Evolutionary conservation across 30 jellyfish, hydroid and myxozoan species (phyloP).

Genomic region (Turritopsis rubra): DNA sequence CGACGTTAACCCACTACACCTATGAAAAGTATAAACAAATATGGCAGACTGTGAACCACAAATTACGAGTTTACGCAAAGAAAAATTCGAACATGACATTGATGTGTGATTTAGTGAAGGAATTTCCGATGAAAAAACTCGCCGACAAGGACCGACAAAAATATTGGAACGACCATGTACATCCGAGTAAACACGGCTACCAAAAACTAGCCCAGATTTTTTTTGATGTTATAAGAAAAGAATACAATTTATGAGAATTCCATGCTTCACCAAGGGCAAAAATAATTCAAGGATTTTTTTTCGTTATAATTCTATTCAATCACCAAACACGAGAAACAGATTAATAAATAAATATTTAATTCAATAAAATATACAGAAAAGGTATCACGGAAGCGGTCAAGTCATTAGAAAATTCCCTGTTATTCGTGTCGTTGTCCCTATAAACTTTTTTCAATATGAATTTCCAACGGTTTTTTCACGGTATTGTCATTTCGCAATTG

Average conservation of each 20-base stretch:
- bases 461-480: too few species aligned
- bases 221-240: slow-evolving; percentile 38
- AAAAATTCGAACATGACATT: slow-evolving; percentile 6
- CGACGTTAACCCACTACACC: not conserved
- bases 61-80: slow-evolving; percentile 44
- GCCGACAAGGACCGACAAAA: slow-evolving; percentile 27
- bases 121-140: slow-evolving; percentile 53
- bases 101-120: slow-evolving; percentile 58
- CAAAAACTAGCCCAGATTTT: slow-evolving; percentile 59
- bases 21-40: slow-evolving; percentile 12
- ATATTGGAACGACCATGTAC: slow-evolving; percentile 77
- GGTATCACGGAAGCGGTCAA: too few species aligned
- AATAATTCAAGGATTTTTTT: too few species aligned
- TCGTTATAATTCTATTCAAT: too few species aligned
- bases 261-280: too few species aligned
- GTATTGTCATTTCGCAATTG: too few species aligned
- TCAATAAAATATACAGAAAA: too few species aligned
- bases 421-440: too few species aligned
- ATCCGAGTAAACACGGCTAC: slow-evolving; percentile 69
- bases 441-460: too few species aligned
- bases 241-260: not conserved
- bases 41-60: slow-evolving; percentile 42
- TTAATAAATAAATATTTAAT: too few species aligned
- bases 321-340: too few species aligned
- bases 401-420: too few species aligned